Evolutionary conservation across 2,888 invertebrate species (phyloP).

Genomic region (Didymodactylos carnosus): DNA sequence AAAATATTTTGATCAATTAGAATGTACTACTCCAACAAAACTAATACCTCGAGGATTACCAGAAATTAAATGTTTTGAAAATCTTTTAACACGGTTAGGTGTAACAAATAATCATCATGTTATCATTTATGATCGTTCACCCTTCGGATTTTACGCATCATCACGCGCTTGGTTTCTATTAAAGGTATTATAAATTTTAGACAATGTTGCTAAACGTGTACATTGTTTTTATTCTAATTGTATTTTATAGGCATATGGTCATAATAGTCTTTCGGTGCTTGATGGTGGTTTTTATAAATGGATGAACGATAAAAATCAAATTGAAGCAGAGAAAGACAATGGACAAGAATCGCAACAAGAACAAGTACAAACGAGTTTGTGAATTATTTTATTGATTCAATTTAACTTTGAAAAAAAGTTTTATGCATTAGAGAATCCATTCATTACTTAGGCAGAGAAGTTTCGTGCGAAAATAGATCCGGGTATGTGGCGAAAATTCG

Average conservation of each 20-base stretch:
- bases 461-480: conserved; percentile 20
- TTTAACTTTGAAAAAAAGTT: too few species aligned
- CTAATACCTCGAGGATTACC: conserved; percentile 5
- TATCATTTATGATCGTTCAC: conserved; percentile 12
- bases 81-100: conserved; percentile 3
- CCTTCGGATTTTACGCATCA: conserved; percentile 20
- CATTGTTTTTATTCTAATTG: too few species aligned
- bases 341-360: neutral
- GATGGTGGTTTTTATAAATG: conserved; percentile 23
- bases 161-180: conserved; percentile 25
- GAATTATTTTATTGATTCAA: too few species aligned
- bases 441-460: conserved; percentile 17
- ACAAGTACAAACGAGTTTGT: neutral
- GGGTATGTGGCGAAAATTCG: conserved; percentile 16
- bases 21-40: conserved; percentile 1
- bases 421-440: too few species aligned
- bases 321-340: neutral
- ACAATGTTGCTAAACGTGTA: neutral
- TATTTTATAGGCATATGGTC: conserved; percentile 20
- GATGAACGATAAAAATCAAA: conserved; percentile 12
- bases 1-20: conserved; percentile 1
- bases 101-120: conserved; percentile 9
- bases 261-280: conserved; percentile 21
- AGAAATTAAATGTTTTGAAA: conserved; percentile 3
- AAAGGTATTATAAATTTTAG: conserved; percentile 17